phyloP scores from a whole-genome alignment of 2,888 invertebrate genomes.

The Hymenopus coronatus region DNA sequence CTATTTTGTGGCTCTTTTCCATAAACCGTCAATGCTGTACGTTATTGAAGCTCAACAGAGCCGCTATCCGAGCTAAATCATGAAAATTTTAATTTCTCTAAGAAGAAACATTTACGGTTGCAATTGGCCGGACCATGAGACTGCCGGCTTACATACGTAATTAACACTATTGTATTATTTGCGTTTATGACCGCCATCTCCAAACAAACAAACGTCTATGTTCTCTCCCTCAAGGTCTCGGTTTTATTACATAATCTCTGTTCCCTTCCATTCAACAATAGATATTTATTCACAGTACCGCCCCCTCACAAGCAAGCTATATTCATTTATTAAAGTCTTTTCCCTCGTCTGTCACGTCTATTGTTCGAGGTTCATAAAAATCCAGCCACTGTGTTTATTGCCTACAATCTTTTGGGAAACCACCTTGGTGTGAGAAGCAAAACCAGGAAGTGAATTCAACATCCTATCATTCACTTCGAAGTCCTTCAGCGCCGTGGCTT shows the following conservation, averaged over 20 bases:
- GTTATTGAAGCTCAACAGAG: too few species aligned
- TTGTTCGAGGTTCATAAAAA: neutral
- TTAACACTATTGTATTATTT: neutral
- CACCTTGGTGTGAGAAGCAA: neutral
- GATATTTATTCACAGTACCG: neutral
- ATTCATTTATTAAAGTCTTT: neutral
- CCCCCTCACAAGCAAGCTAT: neutral
- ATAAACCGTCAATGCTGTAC: too few species aligned
- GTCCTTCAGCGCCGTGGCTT: neutral
- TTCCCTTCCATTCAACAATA: neutral
- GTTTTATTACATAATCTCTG: neutral
- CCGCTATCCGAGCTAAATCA: too few species aligned
- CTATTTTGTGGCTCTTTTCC: too few species aligned
- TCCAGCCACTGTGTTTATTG: neutral
- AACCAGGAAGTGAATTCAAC: neutral
- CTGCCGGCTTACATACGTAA: neutral
- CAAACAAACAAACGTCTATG: neutral
- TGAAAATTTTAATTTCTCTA: neutral
- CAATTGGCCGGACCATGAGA: neutral
- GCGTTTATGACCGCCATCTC: neutral
- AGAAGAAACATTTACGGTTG: neutral
- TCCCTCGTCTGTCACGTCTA: neutral
- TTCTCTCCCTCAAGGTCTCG: neutral
- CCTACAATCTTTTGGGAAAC: neutral
- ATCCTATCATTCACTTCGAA: neutral